Conservation (phyloP, 2,113 vertebrate species). For the Poecile atricapillus region DNA sequence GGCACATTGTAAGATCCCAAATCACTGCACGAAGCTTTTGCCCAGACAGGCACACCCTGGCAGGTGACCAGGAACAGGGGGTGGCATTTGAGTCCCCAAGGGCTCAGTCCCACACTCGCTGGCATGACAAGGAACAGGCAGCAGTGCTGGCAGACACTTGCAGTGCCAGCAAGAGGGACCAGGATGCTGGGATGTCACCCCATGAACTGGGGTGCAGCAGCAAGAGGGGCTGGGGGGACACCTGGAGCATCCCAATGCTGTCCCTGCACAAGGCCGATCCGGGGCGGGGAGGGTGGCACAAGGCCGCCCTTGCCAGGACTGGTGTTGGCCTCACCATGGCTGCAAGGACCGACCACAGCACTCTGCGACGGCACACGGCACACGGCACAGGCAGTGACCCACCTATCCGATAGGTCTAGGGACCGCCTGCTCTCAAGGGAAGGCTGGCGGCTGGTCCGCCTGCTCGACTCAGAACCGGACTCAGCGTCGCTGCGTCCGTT, state of each 20-base stretch:
- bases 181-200: background rate
- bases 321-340: constrained; percentile 60
- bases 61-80: background rate
- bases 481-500: constrained; percentile 88
- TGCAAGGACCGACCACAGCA: constrained; percentile 53
- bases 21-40: background rate
- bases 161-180: accelerated
- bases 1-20: background rate
- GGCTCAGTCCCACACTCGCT: background rate
- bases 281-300: background rate
- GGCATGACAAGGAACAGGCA: background rate
- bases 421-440: constrained; percentile 92
- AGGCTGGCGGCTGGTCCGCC: constrained; percentile 87
- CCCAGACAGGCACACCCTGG: background rate
- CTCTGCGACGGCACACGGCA: constrained; percentile 50
- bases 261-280: background rate
- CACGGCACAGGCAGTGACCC: constrained; percentile 77
- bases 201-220: background rate
- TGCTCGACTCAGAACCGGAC: constrained; percentile 88
- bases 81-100: background rate
- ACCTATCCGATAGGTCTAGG: constrained; percentile 85
- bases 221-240: background rate
- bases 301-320: constrained; percentile 38
- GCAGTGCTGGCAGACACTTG: accelerated
- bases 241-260: background rate